Base-by-base conservation (phyloP, 2,888 invertebrate genomes). In the Didymodactylos carnosus region DNA sequence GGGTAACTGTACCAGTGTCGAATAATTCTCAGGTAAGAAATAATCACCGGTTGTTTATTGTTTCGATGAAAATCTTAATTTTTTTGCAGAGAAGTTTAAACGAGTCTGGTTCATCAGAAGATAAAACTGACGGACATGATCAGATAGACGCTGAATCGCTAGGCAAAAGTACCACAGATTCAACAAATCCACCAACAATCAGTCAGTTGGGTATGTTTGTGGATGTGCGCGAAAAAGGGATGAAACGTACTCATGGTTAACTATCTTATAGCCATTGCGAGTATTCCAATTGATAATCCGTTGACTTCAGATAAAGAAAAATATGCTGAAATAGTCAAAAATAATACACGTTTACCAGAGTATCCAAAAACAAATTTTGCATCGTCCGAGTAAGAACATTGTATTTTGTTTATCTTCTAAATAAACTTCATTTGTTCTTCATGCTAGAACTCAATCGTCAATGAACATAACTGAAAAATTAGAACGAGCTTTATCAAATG, bases 401-500 rank as follows among this genome's bases (percentile, higher is more conserved):
- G n/a, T n/a, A n/a, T n/a, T n/a, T n/a, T n/a, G n/a, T n/a, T n/a
- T n/a, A n/a, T n/a, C n/a, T n/a, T n/a, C n/a, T n/a, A n/a, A n/a
- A n/a, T n/a, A n/a, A n/a, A n/a, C n/a, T n/a, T n/a, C n/a, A n/a
- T n/a, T n/a, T n/a, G n/a, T n/a, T n/a, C n/a, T n/a, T n/a, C n/a
- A n/a, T n/a, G n/a, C n/a, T n/a, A n/a, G n/a, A n/a, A n/a, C n/a
- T 39, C 39, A 49, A 40, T 53, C 73, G 29, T 69, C 75, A 27
- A 79, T 79, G 14, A 93, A 92, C 6, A 87, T 98, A 16, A 98
- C 97, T 0, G 93, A 94, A 84, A 93, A 97, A 82, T 86, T 98
- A 78, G 95, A 97, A 86, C 91, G 91, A 78, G 95, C 98, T 0
- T 85, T 99, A 70, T 95, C 97, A 0, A 92, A 94, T 0, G 94